These are phyloP conservation scores for Apostichopus californicus DNA, from an alignment of 35 echinoderm and acorn worm species.

Conservation along the genomic window DNA sequence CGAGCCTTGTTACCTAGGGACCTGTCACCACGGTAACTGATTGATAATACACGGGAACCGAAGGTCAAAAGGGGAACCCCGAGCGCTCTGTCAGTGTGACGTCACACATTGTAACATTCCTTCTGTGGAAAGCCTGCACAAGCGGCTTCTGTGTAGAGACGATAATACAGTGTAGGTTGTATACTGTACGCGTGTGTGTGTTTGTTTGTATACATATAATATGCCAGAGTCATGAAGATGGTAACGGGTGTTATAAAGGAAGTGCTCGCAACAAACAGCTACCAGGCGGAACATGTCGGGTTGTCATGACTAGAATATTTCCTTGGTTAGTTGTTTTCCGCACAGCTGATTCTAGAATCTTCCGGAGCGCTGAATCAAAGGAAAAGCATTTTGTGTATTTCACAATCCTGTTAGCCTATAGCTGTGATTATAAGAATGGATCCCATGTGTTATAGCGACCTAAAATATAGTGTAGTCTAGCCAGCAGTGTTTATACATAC, in stretches of 20 bases:
- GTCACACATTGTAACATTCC: conserved; percentile 24
- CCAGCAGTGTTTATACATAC: too few relatives aligned
- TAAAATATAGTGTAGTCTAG: too few relatives aligned
- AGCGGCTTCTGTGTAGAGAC: not conserved
- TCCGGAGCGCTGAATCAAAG: not conserved
- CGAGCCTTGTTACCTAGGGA: conserved; percentile 32
- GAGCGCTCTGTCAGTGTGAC: conserved; percentile 24
- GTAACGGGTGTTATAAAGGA: too few relatives aligned
- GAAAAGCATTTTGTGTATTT: not conserved
- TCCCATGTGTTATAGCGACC: too few relatives aligned
- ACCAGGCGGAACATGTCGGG: not conserved
- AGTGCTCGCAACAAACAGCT: too few relatives aligned
- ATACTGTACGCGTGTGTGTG: too few relatives aligned
- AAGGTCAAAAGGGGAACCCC: conserved; percentile 52
- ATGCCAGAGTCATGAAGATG: too few relatives aligned
- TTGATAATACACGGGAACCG: not conserved
- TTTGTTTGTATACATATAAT: too few relatives aligned
- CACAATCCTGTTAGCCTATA: not conserved
- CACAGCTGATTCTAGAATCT: not conserved
- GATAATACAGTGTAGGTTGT: not conserved
- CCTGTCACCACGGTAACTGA: conserved; percentile 39
- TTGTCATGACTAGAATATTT: conserved; percentile 7
- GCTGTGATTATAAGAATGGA: too few relatives aligned
- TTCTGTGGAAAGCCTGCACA: not conserved
- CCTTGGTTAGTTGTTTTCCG: not conserved